Conservation (phyloP, 2,888 invertebrate genomes). For the Dasysyrphus albostriatus region DNA sequence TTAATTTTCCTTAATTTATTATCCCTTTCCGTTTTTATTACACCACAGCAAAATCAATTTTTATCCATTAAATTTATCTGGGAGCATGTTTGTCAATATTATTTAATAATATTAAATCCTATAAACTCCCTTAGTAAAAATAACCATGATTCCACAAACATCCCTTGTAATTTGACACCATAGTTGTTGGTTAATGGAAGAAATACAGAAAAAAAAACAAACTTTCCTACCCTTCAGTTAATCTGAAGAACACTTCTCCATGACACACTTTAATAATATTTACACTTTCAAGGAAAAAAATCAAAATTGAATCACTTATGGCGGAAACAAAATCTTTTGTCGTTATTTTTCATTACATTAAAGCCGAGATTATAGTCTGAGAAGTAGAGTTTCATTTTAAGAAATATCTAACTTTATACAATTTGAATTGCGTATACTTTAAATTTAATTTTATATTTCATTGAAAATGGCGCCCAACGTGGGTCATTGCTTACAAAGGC, state of each 20-base stretch:
- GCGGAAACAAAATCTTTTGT: not conserved
- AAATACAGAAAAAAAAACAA: not conserved
- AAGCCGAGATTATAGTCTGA: not conserved
- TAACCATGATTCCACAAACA: not conserved
- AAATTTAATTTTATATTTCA: no score
- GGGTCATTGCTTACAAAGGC: no score
- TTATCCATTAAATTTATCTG: constrained; percentile 8
- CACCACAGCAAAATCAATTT: constrained; percentile 2
- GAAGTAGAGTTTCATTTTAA: no score
- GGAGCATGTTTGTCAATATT: constrained; percentile 17
- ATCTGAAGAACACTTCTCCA: not conserved
- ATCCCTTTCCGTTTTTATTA: not conserved
- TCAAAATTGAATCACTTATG: constrained; percentile 5
- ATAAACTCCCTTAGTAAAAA: not conserved
- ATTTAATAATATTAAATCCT: constrained; percentile 3
- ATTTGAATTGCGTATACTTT: no score
- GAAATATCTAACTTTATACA: no score
- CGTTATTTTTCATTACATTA: not conserved
- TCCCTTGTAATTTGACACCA: constrained; percentile 12
- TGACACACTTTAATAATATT: constrained; percentile 14
- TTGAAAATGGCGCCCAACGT: no score
- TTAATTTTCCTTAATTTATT: not conserved
- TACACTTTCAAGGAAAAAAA: not conserved
- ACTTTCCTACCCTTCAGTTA: not conserved
- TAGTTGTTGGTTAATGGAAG: not conserved